Evolutionary conservation across 2,888 invertebrate species (phyloP).

Genomic region (Argyresthia albistria): DNA sequence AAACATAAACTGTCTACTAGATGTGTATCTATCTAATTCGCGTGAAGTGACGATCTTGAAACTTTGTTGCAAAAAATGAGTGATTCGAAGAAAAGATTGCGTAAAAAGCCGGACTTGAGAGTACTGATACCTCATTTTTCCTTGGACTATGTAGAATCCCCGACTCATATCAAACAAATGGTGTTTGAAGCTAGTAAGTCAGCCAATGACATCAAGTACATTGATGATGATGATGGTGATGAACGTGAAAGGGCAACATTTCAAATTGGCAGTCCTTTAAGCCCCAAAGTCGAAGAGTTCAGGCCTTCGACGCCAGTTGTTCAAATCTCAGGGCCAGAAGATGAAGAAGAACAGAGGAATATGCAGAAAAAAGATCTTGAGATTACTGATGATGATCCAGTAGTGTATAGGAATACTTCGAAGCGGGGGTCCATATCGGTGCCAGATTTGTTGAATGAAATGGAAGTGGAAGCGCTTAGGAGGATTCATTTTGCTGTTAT

Average conservation of each 20-base stretch:
- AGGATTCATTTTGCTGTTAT: not conserved
- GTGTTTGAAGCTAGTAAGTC: constrained; percentile 27
- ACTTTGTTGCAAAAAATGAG: not conserved
- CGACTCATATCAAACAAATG: constrained; percentile 29
- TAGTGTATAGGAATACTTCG: constrained; percentile 28
- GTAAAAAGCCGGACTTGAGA: constrained; percentile 53
- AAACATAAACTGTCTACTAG: too few species aligned
- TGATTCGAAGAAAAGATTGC: constrained; percentile 16
- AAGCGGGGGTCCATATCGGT: constrained; percentile 77
- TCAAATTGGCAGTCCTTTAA: constrained; percentile 13
- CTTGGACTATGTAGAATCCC: constrained; percentile 57
- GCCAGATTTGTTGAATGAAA: constrained; percentile 72
- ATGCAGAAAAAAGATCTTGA: not conserved
- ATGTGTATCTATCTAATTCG: too few species aligned
- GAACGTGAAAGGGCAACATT: constrained; percentile 1
- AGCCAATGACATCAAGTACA: constrained; percentile 24
- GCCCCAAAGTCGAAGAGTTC: constrained; percentile 13
- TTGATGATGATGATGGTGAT: constrained; percentile 23
- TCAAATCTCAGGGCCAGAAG: constrained; percentile 28
- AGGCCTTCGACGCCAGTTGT: constrained; percentile 44
- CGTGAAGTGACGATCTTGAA: not conserved
- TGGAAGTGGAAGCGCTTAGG: constrained; percentile 43
- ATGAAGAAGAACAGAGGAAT: constrained; percentile 7
- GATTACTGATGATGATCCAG: constrained; percentile 13
- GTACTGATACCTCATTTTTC: constrained; percentile 46